phyloP scores from a whole-genome alignment of 1,140 invertebrate genomes.

The Halictus rubicundus region DNA sequence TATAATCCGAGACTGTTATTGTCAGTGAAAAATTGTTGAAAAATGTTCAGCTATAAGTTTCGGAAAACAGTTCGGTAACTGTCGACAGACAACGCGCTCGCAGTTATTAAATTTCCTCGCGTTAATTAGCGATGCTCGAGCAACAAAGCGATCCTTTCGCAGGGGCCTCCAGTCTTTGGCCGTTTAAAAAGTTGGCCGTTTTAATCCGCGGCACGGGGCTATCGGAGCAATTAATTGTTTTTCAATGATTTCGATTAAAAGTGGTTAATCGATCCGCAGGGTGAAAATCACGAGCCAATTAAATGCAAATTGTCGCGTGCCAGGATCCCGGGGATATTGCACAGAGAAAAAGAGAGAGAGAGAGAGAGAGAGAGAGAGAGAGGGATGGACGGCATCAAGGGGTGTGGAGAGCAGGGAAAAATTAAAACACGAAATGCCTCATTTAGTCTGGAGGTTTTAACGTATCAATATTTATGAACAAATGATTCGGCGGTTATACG shows the following conservation, averaged over 20 bases:
- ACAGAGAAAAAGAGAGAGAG: background rate
- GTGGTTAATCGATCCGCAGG: conserved; percentile 27
- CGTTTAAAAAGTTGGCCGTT: background rate
- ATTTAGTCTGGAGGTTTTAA: conserved; percentile 48
- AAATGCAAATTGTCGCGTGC: conserved; percentile 48
- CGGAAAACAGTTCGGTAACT: too few species aligned
- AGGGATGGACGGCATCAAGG: background rate
- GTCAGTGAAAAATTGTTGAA: too few species aligned
- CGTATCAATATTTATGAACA: conserved; percentile 66
- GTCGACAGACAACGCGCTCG: too few species aligned
- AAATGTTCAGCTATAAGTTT: too few species aligned
- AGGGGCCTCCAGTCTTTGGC: too few species aligned
- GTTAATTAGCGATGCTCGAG: too few species aligned
- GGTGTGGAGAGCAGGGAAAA: background rate
- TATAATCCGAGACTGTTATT: too few species aligned
- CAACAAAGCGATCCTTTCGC: background rate
- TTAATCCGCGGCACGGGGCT: background rate
- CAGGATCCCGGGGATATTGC: conserved; percentile 25
- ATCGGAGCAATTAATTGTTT: conserved; percentile 13
- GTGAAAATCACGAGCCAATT: conserved; percentile 38
- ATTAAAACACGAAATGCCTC: conserved; percentile 56
- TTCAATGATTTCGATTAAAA: conserved; percentile 20
- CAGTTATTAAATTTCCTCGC: too few species aligned
- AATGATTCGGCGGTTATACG: conserved; percentile 49
- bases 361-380: background rate